Evolutionary conservation across 2,888 invertebrate genomes (phyloP).

Genomic region (Fragum fragum): DNA sequence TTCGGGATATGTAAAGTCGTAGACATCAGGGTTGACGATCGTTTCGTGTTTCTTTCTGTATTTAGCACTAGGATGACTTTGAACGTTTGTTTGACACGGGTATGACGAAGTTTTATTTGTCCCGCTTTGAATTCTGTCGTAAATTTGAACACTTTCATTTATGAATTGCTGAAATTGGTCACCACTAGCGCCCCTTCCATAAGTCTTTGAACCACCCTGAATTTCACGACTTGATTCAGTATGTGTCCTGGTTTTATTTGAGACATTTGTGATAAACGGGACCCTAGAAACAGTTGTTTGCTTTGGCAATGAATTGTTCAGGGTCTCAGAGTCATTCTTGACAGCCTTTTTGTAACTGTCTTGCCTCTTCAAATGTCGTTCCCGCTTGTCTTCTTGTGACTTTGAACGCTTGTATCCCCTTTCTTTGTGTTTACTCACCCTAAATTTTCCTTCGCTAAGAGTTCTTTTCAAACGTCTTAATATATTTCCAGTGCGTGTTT

Average conservation of each 20-base stretch:
- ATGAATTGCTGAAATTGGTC: not conserved
- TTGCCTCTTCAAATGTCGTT: not conserved
- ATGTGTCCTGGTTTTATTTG: not conserved
- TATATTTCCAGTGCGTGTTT: not conserved
- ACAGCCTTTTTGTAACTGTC: conserved; percentile 10
- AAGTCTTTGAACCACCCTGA: not conserved
- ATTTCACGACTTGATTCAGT: not conserved
- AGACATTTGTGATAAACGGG: not conserved
- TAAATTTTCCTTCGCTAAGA: not conserved
- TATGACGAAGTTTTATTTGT: not conserved
- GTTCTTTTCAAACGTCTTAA: not conserved
- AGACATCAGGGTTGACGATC: conserved; percentile 32
- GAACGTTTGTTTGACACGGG: conserved; percentile 30
- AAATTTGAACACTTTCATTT: not conserved
- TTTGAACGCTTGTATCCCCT: not conserved
- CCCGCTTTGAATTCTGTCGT: not conserved
- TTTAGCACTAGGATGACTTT: conserved; percentile 6
- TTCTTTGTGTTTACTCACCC: not conserved
- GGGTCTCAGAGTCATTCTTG: not conserved
- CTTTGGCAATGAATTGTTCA: not conserved
- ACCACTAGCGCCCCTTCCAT: not conserved
- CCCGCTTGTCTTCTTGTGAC: conserved; percentile 9
- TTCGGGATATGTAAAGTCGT: conserved; percentile 50
- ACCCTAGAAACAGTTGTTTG: not conserved
- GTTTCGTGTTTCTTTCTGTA: not conserved